A percentile compares a stretch with the other conserved stretches of the same genome.
Evolutionary conservation across 2,797 vertebrate genomes (phyloP).

Genomic region (Sternotherus odoratus): DNA sequence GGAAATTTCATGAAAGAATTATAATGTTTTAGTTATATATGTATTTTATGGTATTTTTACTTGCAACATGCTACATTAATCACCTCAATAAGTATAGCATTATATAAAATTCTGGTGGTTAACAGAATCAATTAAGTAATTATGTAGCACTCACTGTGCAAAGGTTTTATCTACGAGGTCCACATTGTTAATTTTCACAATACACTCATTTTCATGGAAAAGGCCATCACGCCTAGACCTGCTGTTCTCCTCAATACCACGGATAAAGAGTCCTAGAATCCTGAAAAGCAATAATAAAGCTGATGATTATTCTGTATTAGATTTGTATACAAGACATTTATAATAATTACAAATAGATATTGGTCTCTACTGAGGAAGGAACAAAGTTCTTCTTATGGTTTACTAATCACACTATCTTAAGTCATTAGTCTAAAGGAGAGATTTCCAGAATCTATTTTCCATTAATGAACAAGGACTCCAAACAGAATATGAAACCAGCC

Average conservation of each 20-base stretch:
- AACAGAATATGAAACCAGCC: slow-evolving; percentile 9
- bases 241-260: slow-evolving; percentile 94
- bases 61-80: neutral
- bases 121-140: slow-evolving; percentile 24
- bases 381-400: slow-evolving; percentile 5
- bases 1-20: slow-evolving; percentile 3
- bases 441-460: neutral
- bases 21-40: neutral
- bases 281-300: slow-evolving; percentile 74
- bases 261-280: slow-evolving; percentile 92
- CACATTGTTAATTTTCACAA: slow-evolving; percentile 92
- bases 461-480: neutral
- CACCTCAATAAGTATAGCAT: slow-evolving; percentile 2
- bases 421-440: neutral
- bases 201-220: slow-evolving; percentile 95
- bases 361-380: slow-evolving; percentile 3
- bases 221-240: slow-evolving; percentile 91
- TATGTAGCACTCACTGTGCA: slow-evolving; percentile 88
- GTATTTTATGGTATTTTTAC: neutral
- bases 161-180: slow-evolving; percentile 95
- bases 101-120: slow-evolving; percentile 20
- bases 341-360: slow-evolving; percentile 35
- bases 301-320: neutral
- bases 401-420: neutral
- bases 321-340: neutral